phyloP scores from a whole-genome alignment of 1,140 invertebrate genomes.

The Drosophila sulfurigaster region DNA sequence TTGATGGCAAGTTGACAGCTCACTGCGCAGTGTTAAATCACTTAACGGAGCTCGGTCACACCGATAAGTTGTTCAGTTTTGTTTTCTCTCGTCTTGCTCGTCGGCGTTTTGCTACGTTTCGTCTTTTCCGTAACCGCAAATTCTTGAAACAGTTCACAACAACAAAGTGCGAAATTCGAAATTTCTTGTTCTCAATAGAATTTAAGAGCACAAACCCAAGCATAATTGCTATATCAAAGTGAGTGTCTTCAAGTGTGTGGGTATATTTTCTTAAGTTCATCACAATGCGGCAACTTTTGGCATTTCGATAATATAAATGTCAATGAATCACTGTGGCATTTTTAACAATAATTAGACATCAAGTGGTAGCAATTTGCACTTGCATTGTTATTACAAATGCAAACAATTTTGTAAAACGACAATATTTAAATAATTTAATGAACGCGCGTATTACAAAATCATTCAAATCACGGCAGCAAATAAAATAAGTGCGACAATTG shows the following conservation, averaged over 20 bases:
- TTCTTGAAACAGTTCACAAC: conserved; percentile 51
- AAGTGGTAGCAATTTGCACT: conserved; percentile 31
- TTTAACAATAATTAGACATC: conserved; percentile 10
- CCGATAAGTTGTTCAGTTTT: conserved; percentile 44
- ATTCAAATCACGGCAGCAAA: conserved; percentile 81
- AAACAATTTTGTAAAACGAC: conserved; percentile 11
- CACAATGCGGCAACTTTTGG: conserved; percentile 51
- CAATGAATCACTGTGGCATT: conserved; percentile 63
- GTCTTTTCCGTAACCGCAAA: conserved; percentile 51
- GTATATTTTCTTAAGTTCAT: conserved; percentile 43
- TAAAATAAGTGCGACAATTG: conserved; percentile 75
- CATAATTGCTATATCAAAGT: conserved; percentile 53
- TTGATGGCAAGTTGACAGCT: conserved; percentile 1
- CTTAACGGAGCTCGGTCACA: conserved; percentile 29
- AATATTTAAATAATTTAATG: conserved; percentile 55
- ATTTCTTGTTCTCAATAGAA: conserved; percentile 51
- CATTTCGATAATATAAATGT: conserved; percentile 60
- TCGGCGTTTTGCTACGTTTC: conserved; percentile 57
- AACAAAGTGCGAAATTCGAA: conserved; percentile 48
- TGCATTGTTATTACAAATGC: conserved; percentile 13
- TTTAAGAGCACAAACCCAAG: conserved; percentile 34
- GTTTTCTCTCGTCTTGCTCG: conserved; percentile 50
- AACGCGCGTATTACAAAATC: conserved; percentile 82
- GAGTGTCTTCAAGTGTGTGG: conserved; percentile 53
- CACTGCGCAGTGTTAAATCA: conserved; percentile 7